Conservation (phyloP, 2,888 invertebrate species). For the Baronia brevicornis region DNA sequence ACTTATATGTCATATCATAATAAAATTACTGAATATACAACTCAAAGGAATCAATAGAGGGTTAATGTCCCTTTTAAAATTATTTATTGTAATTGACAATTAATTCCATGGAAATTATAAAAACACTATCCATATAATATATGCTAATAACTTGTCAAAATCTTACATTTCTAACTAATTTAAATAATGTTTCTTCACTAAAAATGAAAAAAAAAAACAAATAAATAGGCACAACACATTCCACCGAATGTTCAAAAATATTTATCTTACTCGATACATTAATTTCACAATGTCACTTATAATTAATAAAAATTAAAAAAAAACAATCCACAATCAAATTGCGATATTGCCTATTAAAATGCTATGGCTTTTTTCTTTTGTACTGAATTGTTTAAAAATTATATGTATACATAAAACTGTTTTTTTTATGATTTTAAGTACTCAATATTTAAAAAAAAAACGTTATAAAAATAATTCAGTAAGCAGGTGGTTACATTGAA, state of each 20-base stretch:
- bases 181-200: conserved; percentile 56
- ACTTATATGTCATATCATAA: conserved; percentile 47
- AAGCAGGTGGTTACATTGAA: no score
- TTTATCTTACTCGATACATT: conserved; percentile 33
- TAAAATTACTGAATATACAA: conserved; percentile 62
- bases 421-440: conserved; percentile 15
- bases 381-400: conserved; percentile 43
- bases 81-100: conserved; percentile 33
- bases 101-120: conserved; percentile 29
- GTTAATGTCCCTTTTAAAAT: conserved; percentile 26
- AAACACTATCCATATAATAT: conserved; percentile 39
- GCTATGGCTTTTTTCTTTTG: conserved; percentile 64
- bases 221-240: conserved; percentile 71
- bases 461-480: no score
- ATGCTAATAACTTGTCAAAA: conserved; percentile 56
- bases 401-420: conserved; percentile 13
- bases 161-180: conserved; percentile 38
- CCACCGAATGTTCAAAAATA: conserved; percentile 52
- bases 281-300: conserved; percentile 47
- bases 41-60: conserved; percentile 37
- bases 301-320: conserved; percentile 37
- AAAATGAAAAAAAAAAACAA: conserved; percentile 50
- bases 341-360: conserved; percentile 45
- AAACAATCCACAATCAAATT: conserved; percentile 63
- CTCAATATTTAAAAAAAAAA: conserved; percentile 1